Evolutionary conservation across 2,797 vertebrate species (phyloP), one percentile per base, ranked within the genome.

Genomic region (Ptychobarbus kaznakovi): DNA sequence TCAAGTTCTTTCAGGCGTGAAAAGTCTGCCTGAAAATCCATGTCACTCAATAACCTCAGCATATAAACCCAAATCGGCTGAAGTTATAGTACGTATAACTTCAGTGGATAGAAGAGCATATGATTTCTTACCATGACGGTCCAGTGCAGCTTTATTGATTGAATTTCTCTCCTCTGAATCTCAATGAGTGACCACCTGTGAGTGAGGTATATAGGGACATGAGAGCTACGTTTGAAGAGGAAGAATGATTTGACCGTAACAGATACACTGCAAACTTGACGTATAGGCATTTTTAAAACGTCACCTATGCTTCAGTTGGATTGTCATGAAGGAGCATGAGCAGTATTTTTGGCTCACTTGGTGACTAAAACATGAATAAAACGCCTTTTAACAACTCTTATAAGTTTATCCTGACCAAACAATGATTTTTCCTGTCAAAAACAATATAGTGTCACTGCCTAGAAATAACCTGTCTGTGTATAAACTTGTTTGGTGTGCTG

Each of bases 1-100:
- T 88, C 86, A 69, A 83, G 86, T 70, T 72, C 82, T 74, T 86
- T 87, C 86, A 85, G 78, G 73, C 77, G 2, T 88, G 40, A 73
- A 78, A 81, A 69, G 38, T 81, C 74, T 56, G 9, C 2, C 25
- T 56, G 69, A 40, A 88, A 76, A 79, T 51, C 20, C 76, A 70
- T 80, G 75, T 61, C 74, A 85, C 70, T 80, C 82, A 84, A 68
- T 77, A 87, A 35, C 63, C 2, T 74, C 53, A 42, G 73, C 20
- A 10, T 51, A 68, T 51, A 74, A 83, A 66, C 76, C 53, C 18
- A 85, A 74, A 51, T 32, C 28, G 20, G 3, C 2, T 40, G 18
- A 56, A 53, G 35, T 70, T 69, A 38, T 46, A 35, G n/a, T n/a
- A 58, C 2, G 18, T 44, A 70, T 78, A 80, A 51, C 76, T 80